Conservation (phyloP, 2,797 vertebrate species). For the Kryptolebias ocellatus region DNA sequence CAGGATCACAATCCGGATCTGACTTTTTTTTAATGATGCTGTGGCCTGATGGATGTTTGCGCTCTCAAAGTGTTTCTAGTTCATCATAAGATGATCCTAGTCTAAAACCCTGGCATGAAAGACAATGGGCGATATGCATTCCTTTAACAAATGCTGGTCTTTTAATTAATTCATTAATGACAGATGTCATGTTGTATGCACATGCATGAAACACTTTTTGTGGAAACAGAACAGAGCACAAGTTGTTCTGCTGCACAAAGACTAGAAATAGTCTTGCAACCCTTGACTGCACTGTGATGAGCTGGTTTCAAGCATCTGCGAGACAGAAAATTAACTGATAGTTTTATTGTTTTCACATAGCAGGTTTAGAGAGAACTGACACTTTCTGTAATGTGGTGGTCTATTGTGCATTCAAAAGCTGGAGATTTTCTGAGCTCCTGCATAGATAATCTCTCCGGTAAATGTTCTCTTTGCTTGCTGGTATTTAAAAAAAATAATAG, state of each 20-base stretch:
- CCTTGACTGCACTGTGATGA: conserved; percentile 9
- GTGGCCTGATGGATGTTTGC: too few relatives aligned
- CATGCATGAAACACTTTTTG: conserved; percentile 49
- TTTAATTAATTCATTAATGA: conserved; percentile 59
- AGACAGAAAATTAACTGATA: conserved; percentile 1
- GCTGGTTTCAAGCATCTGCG: conserved; percentile 20
- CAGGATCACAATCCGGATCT: too few relatives aligned
- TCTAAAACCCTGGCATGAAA: too few relatives aligned
- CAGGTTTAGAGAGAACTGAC: conserved; percentile 38
- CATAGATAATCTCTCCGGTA: conserved; percentile 70
- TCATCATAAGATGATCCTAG: too few relatives aligned
- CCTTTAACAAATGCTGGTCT: too few relatives aligned
- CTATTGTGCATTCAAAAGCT: conserved; percentile 50
- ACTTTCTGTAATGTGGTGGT: conserved; percentile 38
- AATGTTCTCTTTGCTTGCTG: conserved; percentile 50
- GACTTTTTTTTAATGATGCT: too few relatives aligned
- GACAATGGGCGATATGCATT: too few relatives aligned
- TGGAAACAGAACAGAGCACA: conserved; percentile 10
- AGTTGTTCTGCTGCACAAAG: conserved; percentile 19
- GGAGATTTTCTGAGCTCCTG: conserved; percentile 54
- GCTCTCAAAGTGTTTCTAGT: too few relatives aligned
- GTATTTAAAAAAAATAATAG: conserved; percentile 48
- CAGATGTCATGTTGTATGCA: conserved; percentile 29
- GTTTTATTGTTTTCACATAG: conserved; percentile 1
- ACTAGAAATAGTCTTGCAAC: conserved; percentile 17